A percentile compares a stretch with the other conserved stretches of the same genome.
These are phyloP conservation scores for Griposia aprilina DNA, from an alignment of 2,888 invertebrate genomes.

Conservation along the genomic window DNA sequence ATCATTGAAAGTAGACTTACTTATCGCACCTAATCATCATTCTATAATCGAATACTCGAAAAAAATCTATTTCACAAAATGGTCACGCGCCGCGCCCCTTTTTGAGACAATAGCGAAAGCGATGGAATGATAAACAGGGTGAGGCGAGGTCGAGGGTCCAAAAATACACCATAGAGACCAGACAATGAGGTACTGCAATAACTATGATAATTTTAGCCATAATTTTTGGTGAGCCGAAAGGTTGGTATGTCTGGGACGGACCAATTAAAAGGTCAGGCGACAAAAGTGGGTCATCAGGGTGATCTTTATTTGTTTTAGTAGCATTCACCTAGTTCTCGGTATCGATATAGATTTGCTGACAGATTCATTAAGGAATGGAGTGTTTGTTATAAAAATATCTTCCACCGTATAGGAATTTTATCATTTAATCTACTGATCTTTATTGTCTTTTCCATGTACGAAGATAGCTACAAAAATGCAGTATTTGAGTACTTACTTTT, in stretches of 20 bases:
- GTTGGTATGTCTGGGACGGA: slow-evolving; percentile 13
- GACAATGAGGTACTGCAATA: slow-evolving; percentile 67
- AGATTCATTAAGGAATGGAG: slow-evolving; percentile 16
- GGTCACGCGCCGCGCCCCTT: slow-evolving; percentile 69
- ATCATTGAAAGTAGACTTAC: slow-evolving; percentile 6
- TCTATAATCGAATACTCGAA: slow-evolving; percentile 54
- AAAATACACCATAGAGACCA: slow-evolving; percentile 72
- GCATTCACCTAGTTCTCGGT: slow-evolving; percentile 34
- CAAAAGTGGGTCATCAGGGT: slow-evolving; percentile 32
- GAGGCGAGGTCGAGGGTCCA: slow-evolving; percentile 70
- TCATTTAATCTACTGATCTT: background rate
- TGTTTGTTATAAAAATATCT: slow-evolving; percentile 3
- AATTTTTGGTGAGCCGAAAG: slow-evolving; percentile 36
- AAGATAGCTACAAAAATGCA: background rate
- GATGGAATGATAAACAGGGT: slow-evolving; percentile 72
- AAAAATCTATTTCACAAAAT: slow-evolving; percentile 70
- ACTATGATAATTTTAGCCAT: slow-evolving; percentile 64
- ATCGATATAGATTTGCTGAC: slow-evolving; percentile 8
- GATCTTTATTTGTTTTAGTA: slow-evolving; percentile 42
- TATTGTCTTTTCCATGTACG: background rate
- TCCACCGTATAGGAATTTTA: background rate
- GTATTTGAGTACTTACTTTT: no score
- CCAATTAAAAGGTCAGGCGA: slow-evolving; percentile 35
- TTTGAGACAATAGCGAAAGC: slow-evolving; percentile 74
- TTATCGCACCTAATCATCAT: slow-evolving; percentile 37